phyloP scores from a whole-genome alignment of 2,888 invertebrate genomes.

The Agrotis exclamationis region DNA sequence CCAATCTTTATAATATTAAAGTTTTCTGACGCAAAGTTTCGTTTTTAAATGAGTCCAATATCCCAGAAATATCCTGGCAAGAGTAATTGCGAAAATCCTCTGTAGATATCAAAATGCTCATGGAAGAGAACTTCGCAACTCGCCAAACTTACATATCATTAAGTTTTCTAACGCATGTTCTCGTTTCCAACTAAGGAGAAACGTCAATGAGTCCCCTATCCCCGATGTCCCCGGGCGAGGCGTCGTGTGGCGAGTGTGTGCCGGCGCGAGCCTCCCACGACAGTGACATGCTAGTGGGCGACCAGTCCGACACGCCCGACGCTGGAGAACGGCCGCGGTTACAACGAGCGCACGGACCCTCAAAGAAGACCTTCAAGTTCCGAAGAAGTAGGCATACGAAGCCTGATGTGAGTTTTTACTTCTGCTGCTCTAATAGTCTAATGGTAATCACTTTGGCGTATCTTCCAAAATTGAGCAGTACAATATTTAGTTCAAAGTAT shows the following conservation, averaged over 20 bases:
- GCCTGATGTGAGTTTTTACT: constrained; percentile 90
- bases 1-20: no score
- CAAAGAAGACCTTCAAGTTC: constrained; percentile 97
- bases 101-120: no score
- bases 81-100: no score
- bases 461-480: background rate
- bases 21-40: no score
- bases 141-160: no score
- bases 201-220: constrained; percentile 94
- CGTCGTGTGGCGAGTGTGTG: constrained; percentile 84
- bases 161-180: background rate
- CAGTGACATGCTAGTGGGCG: constrained; percentile 59
- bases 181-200: constrained; percentile 90
- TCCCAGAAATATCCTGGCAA: no score
- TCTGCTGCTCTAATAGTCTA: no score
- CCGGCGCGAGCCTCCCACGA: constrained; percentile 77
- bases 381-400: constrained; percentile 94
- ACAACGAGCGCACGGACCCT: constrained; percentile 98
- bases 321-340: constrained; percentile 92
- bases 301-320: constrained; percentile 65
- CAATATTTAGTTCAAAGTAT: no score
- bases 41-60: no score
- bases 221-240: constrained; percentile 91
- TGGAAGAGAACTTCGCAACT: background rate
- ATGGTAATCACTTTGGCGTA: background rate